Evolutionary conservation across 2,888 invertebrate species (phyloP).

Genomic region (Pyrgus malvae): DNA sequence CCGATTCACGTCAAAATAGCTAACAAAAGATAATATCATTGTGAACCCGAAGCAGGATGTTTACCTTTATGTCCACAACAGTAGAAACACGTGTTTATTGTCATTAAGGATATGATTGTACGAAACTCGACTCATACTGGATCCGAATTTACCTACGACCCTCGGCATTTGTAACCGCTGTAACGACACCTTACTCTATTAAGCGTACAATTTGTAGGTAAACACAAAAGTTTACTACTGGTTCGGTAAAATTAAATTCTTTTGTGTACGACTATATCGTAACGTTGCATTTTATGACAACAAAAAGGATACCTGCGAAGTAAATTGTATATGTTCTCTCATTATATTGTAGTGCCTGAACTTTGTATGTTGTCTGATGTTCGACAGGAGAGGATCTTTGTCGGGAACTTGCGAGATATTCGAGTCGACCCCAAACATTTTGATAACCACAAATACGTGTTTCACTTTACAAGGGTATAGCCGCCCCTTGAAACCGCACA

Average conservation of each 20-base stretch:
- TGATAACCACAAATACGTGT: slow-evolving; percentile 63
- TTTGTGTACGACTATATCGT: not conserved
- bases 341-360: not conserved
- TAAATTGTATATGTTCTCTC: not conserved
- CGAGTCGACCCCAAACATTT: slow-evolving; percentile 49
- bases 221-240: slow-evolving; percentile 21
- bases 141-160: slow-evolving; percentile 24
- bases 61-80: slow-evolving; percentile 43
- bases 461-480: slow-evolving; percentile 54
- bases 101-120: slow-evolving; percentile 30
- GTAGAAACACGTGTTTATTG: slow-evolving; percentile 32
- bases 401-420: slow-evolving; percentile 45
- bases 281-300: not conserved
- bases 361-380: slow-evolving; percentile 26
- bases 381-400: slow-evolving; percentile 30
- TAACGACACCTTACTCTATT: slow-evolving; percentile 21
- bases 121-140: slow-evolving; percentile 22
- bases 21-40: slow-evolving; percentile 53
- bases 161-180: slow-evolving; percentile 19
- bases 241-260: slow-evolving; percentile 21
- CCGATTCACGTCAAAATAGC: slow-evolving; percentile 46
- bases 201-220: slow-evolving; percentile 17
- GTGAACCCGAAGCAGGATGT: slow-evolving; percentile 40
- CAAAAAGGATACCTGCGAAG: not conserved
- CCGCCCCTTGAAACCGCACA: slow-evolving; percentile 47